Base-by-base conservation (phyloP, 2,113 vertebrate species). In the Pterocles burchelli region DNA sequence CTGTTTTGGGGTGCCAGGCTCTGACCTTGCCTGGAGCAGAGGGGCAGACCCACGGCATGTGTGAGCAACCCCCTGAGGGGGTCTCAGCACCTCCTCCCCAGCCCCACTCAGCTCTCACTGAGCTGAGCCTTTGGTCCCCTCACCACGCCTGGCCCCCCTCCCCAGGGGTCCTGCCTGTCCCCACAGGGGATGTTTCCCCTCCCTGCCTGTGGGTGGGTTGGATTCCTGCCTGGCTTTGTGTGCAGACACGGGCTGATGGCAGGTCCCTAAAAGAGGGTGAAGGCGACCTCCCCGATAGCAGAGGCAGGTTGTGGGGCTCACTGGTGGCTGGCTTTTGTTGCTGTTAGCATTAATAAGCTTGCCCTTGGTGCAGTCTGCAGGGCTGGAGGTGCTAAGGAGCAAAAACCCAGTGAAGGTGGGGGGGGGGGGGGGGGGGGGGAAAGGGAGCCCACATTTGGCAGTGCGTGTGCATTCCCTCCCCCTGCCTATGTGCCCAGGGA, bases 281-380 rank as follows among this genome's bases (percentile, higher is more conserved):
- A 29, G 61, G 61, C 5, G 8, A 28, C 7, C 25, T 13, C 3
- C 38, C 43, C 21, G 7, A 6, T 24, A 51, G 43, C 38, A 36
- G 51, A 19, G 49, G 33, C 66, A 63, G 76, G 48, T 8, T 52
- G 28, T 33, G 80, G 57, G 51, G 38, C 75, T 78, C 3, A 1
- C 4, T 68, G 67, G 58, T 5, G 0, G 51, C 57, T 66, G 26
- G 13, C 28, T n/a, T 77, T 19, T 63, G 43, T 46, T 87, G 83
- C 13, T 34, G 67, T 48, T 85, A 24, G 83, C 29, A 3, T 77
- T 78, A 43, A 82, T 65, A 61, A 93, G 67, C 61, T 67, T 55
- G 85, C 75, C 93, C 82, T 97, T 88, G 91, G 72, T 89, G 91
- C 89, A 93, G 54, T 74, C 82, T 96, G 87, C 72, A 91, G 86